A percentile compares a stretch with the other conserved stretches of the same genome.
Conservation (phyloP, 2,888 invertebrate species). For the Scaptodrosophila latifasciaeformis region DNA sequence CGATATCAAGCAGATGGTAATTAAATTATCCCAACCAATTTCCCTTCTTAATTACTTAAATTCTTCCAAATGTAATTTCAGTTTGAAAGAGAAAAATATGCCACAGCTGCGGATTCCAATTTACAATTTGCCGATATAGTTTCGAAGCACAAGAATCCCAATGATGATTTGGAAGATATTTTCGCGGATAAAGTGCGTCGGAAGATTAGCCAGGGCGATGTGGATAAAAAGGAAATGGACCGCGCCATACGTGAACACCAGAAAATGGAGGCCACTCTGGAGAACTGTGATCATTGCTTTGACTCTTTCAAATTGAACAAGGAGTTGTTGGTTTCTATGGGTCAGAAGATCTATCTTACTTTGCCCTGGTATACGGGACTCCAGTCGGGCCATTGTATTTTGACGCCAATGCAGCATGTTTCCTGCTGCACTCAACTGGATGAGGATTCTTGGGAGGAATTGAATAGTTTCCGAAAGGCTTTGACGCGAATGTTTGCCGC, state of each 20-base stretch:
- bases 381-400: conserved; percentile 88
- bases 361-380: conserved; percentile 88
- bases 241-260: conserved; percentile 85
- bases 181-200: conserved; percentile 86
- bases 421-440: conserved; percentile 88
- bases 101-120: conserved; percentile 86
- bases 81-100: conserved; percentile 88
- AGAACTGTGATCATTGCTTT: conserved; percentile 88
- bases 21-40: conserved; percentile 49
- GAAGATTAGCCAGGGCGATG: conserved; percentile 79
- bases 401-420: conserved; percentile 89
- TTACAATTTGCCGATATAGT: conserved; percentile 85
- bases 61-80: conserved; percentile 68
- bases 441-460: conserved; percentile 95
- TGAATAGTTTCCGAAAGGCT: conserved; percentile 84
- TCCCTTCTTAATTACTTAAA: background rate
- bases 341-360: conserved; percentile 88
- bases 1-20: conserved; percentile 88
- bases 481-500: conserved; percentile 85
- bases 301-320: conserved; percentile 87
- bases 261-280: conserved; percentile 81
- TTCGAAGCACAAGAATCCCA: conserved; percentile 79
- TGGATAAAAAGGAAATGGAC: conserved; percentile 79
- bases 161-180: conserved; percentile 89
- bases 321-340: conserved; percentile 88